Evolutionary conservation across 2,888 invertebrate species (phyloP).

Genomic region (Pasiphila rectangulata): DNA sequence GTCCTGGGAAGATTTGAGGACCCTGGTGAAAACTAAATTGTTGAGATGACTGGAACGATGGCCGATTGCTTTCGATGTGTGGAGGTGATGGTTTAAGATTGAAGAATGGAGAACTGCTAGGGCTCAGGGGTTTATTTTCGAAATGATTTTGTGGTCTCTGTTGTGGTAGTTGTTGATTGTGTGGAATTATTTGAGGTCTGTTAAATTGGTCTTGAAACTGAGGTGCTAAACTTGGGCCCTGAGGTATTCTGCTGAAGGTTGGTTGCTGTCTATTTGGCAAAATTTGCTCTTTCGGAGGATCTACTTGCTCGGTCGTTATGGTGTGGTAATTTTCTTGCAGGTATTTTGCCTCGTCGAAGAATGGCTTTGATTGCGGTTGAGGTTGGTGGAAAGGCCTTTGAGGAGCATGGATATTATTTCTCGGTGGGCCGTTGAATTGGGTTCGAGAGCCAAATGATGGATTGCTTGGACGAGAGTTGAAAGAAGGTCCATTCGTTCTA

Average conservation of each 20-base stretch:
- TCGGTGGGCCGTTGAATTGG: conserved; percentile 67
- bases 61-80: conserved; percentile 64
- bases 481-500: conserved; percentile 56
- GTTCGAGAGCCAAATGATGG: conserved; percentile 57
- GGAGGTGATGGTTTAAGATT: conserved; percentile 74
- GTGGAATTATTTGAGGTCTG: conserved; percentile 54
- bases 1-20: conserved; percentile 55
- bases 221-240: conserved; percentile 58
- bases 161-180: conserved; percentile 76
- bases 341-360: conserved; percentile 76
- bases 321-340: conserved; percentile 79
- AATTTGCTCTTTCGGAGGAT: conserved; percentile 67
- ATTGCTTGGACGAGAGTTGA: conserved; percentile 56
- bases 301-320: conserved; percentile 73
- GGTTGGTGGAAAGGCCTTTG: conserved; percentile 77
- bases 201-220: conserved; percentile 63
- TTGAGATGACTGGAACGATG: conserved; percentile 63
- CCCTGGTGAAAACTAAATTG: conserved; percentile 75
- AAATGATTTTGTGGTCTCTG: conserved; percentile 65
- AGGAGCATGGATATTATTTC: conserved; percentile 68
- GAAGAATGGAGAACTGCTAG: conserved; percentile 66
- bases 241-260: conserved; percentile 54
- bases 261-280: conserved; percentile 59
- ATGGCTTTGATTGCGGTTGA: conserved; percentile 58
- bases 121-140: conserved; percentile 63